Conservation (phyloP, 2,888 invertebrate genomes). For the Sabatieria punctata region DNA sequence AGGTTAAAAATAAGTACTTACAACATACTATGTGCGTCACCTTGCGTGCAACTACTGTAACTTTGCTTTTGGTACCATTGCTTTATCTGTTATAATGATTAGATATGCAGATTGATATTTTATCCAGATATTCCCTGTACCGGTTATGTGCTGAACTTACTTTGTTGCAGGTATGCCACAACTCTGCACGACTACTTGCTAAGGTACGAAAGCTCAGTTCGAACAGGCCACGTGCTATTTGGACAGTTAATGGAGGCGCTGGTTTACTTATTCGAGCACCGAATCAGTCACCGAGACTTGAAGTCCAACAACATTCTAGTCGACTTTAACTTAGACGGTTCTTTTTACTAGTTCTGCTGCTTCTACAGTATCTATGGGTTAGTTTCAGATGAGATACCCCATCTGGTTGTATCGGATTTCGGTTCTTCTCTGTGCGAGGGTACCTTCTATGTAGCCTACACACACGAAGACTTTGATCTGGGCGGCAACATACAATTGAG, state of each 20-base stretch:
- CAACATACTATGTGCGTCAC: too few species aligned
- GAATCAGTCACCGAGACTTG: conserved; percentile 59
- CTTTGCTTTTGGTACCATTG: too few species aligned
- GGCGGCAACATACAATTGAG: conserved; percentile 65
- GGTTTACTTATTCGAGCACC: conserved; percentile 51
- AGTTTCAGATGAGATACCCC: conserved; percentile 43
- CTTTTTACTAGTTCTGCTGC: conserved; percentile 67
- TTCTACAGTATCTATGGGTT: conserved; percentile 39
- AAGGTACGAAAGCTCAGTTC: conserved; percentile 36
- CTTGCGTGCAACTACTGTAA: too few species aligned
- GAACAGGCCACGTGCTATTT: conserved; percentile 49
- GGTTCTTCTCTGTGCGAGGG: conserved; percentile 54
- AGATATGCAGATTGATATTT: too few species aligned
- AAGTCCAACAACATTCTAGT: conserved; percentile 66
- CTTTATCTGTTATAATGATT: too few species aligned
- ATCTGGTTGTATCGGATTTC: conserved; percentile 64
- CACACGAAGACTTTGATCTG: conserved; percentile 50
- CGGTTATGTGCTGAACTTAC: too few species aligned
- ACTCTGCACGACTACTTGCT: conserved; percentile 45
- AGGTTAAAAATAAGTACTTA: too few species aligned
- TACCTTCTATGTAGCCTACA: conserved; percentile 42
- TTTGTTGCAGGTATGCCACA: conserved; percentile 44
- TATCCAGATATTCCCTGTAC: too few species aligned
- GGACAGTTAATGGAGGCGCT: conserved; percentile 62
- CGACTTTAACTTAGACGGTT: conserved; percentile 56